These are phyloP conservation scores for Macroramphosus scolopax DNA, from an alignment of 2,797 vertebrate species.

Conservation along the genomic window DNA sequence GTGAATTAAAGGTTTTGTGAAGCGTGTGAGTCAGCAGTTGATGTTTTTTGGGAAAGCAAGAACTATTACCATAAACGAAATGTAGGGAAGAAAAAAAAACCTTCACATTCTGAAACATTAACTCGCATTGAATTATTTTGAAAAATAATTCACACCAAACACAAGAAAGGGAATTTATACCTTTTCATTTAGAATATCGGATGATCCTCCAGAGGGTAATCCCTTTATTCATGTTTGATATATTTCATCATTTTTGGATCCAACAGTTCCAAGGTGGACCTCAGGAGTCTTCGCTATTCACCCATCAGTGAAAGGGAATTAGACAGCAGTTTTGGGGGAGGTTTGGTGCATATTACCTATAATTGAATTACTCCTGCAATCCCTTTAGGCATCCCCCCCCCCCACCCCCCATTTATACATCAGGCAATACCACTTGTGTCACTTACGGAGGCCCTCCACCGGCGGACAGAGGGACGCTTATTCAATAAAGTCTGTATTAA, in stretches of 20 bases:
- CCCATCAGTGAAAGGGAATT: constrained; percentile 53
- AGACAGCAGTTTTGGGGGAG: constrained; percentile 44
- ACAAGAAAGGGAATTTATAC: constrained; percentile 1
- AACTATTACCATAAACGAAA: neutral
- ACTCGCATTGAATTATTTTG: constrained; percentile 4
- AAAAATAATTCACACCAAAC: constrained; percentile 17
- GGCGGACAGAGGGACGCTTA: constrained; percentile 53
- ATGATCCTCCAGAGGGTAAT: constrained; percentile 6
- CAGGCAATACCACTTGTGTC: constrained; percentile 56
- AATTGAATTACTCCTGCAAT: constrained; percentile 67
- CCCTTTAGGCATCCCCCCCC: constrained; percentile 41
- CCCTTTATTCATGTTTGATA: constrained; percentile 15
- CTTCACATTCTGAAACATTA: constrained; percentile 2
- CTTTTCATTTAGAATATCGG: constrained; percentile 3
- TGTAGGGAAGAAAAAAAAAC: neutral
- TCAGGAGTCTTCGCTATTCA: constrained; percentile 23
- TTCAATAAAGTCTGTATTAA: constrained; percentile 70
- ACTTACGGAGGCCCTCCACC: constrained; percentile 49
- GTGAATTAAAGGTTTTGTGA: neutral
- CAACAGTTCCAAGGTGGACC: constrained; percentile 22
- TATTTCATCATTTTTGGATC: constrained; percentile 16
- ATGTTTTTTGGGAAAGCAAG: neutral
- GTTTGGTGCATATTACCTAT: constrained; percentile 63
- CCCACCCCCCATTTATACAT: constrained; percentile 59
- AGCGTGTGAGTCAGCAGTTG: neutral